Evolutionary conservation across 1,140 invertebrate genomes (phyloP), one percentile per base, ranked within the genome.

Genomic region (Lordiphosa collinella): DNA sequence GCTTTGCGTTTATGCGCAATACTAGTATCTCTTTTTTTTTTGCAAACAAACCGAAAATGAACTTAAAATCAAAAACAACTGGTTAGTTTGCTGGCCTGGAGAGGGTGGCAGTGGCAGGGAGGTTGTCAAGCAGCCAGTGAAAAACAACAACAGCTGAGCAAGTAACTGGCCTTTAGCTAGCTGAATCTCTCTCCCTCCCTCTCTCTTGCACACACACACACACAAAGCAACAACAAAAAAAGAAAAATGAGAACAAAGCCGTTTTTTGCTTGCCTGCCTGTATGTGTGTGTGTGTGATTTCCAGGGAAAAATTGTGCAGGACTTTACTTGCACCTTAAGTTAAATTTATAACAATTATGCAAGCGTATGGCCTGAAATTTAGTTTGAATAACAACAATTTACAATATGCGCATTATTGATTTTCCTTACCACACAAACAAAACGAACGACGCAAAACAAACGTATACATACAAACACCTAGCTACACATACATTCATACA

Each of bases 381-480:
- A 8, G 1, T 6, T 37, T 55, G 13, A 11, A 37, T 55, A 47
- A 43, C 16, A 18, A 34, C 53, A 58, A 22, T 38, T 29, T 18
- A 14, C 51, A 48, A 80, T 82, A 67, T 80, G 76, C 76, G 76
- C 76, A 80, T 74, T 80, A 80, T 80, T 76, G 76, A 80, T 80
- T 80, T 82, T 82, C 75, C 11, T 40, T 43, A 29, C 50, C 48
- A 37, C 36, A 60, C 58, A 48, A 68, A 56, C 48, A 61, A 76
- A 67, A 51, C 49, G 62, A 78, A 80, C 76, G 76, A 80, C 76
- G 76, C 76, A 80, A 80, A 80, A 80, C 76, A 82, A 76, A 57
- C 71, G 44, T 66, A 84, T 71, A 80, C 69, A 79, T 63, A 52
- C 59, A 67, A 46, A 47, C 51, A 69, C 51, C 36, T 43, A 62